Evolutionary conservation across 2,888 invertebrate species (phyloP).

Genomic region (Luperina nickerlii): DNA sequence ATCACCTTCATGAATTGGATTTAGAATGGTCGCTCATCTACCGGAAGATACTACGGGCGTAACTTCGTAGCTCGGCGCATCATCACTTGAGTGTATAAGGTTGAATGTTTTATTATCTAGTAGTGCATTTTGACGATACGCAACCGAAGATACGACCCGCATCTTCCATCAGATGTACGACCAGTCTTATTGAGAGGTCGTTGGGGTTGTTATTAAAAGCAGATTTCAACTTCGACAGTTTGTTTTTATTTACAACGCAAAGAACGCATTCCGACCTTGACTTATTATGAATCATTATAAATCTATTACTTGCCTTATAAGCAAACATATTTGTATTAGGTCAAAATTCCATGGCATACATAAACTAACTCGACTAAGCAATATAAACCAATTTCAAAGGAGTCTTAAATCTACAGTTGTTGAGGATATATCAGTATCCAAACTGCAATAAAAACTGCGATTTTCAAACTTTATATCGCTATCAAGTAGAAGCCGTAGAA

Average conservation of each 20-base stretch:
- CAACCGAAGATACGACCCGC: background rate
- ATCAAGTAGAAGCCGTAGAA: slow-evolving; percentile 59
- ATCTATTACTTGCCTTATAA: too few relatives aligned
- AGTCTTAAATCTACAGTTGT: slow-evolving; percentile 40
- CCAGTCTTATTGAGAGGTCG: too few relatives aligned
- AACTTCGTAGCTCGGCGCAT: background rate
- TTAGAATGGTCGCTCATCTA: slow-evolving; percentile 5
- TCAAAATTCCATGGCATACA: background rate
- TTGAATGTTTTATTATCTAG: background rate
- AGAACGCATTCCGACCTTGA: background rate
- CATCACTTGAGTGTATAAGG: background rate
- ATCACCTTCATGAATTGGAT: background rate
- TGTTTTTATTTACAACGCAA: background rate
- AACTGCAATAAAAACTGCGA: slow-evolving; percentile 72
- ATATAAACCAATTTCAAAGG: slow-evolving; percentile 33
- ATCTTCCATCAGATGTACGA: background rate
- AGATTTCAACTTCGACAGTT: background rate
- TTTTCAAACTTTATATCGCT: slow-evolving; percentile 70
- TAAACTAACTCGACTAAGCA: slow-evolving; percentile 15
- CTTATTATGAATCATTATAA: too few relatives aligned
- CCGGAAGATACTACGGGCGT: background rate
- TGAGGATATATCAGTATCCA: slow-evolving; percentile 62
- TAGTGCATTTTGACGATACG: background rate
- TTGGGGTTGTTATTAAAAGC: background rate
- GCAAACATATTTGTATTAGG: background rate